Percentiles rank a stretch among this genome's conserved stretches.
phyloP scores from a whole-genome alignment of 2,113 vertebrate genomes.

The Coptodon bakossiorum region DNA sequence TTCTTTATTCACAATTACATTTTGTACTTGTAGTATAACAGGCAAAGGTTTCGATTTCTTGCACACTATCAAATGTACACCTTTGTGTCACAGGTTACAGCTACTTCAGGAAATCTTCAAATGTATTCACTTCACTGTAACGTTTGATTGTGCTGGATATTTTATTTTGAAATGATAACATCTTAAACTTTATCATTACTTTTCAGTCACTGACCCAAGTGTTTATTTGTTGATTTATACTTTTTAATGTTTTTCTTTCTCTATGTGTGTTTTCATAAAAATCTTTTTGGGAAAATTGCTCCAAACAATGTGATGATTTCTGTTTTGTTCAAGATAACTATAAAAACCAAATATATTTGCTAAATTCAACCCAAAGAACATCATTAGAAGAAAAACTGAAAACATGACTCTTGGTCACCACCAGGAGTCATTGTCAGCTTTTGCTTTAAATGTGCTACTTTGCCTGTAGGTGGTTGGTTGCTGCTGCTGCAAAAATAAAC shows the following conservation, averaged over 20 bases:
- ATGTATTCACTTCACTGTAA: background rate
- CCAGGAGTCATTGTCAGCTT: slow-evolving; percentile 2
- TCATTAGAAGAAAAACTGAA: background rate
- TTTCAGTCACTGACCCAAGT: background rate
- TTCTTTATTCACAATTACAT: background rate
- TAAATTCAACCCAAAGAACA: background rate
- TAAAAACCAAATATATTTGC: background rate
- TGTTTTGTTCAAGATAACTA: background rate
- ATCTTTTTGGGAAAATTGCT: background rate
- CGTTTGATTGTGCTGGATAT: background rate
- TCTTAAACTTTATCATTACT: background rate
- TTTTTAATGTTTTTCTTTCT: background rate
- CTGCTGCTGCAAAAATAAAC: background rate
- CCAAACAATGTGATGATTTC: background rate
- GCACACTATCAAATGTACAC: background rate
- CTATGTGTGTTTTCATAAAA: background rate
- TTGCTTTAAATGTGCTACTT: background rate
- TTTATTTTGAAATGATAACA: background rate
- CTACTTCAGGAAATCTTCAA: background rate
- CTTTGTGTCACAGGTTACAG: background rate
- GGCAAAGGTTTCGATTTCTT: background rate
- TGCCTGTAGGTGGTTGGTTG: background rate
- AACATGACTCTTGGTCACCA: background rate
- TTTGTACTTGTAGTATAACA: background rate
- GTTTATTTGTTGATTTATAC: background rate